Percentiles rank a stretch among this genome's conserved stretches.
Conservation (phyloP, 1,140 invertebrate species). For the Conopomorpha cramerella region DNA sequence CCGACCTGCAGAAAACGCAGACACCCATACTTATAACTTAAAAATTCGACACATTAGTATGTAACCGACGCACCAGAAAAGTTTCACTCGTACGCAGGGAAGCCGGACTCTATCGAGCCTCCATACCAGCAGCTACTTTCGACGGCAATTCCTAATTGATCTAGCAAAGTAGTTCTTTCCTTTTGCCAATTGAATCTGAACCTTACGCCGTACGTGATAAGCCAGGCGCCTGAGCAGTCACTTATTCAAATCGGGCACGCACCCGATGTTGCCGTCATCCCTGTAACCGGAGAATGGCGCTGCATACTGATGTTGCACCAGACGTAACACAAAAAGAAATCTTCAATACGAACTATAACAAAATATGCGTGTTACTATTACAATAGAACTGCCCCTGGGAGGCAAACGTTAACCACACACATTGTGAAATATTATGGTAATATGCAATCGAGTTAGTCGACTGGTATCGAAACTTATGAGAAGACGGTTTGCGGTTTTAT, state of each 20-base stretch:
- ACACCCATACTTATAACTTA: conserved; percentile 53
- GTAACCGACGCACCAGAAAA: conserved; percentile 25
- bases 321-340: no score
- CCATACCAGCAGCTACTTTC: conserved; percentile 33
- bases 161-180: conserved; percentile 19
- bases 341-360: no score
- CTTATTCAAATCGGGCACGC: conserved; percentile 16
- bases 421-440: no score
- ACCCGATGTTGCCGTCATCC: conserved; percentile 39
- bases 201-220: no score
- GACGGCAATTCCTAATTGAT: conserved; percentile 20
- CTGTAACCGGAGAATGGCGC: conserved; percentile 28
- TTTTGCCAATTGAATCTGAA: no score
- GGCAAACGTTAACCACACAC: no score
- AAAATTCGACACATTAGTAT: conserved; percentile 32
- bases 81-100: conserved; percentile 36
- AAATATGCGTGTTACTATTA: no score
- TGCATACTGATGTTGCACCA: conserved; percentile 37
- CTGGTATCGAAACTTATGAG: no score
- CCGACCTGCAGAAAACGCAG: conserved; percentile 15
- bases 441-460: no score
- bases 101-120: conserved; percentile 25
- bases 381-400: no score
- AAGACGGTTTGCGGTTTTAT: no score
- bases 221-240: not conserved